Base-by-base conservation (phyloP, 2,888 invertebrate species). In the Caenorhabditis uteleia region DNA sequence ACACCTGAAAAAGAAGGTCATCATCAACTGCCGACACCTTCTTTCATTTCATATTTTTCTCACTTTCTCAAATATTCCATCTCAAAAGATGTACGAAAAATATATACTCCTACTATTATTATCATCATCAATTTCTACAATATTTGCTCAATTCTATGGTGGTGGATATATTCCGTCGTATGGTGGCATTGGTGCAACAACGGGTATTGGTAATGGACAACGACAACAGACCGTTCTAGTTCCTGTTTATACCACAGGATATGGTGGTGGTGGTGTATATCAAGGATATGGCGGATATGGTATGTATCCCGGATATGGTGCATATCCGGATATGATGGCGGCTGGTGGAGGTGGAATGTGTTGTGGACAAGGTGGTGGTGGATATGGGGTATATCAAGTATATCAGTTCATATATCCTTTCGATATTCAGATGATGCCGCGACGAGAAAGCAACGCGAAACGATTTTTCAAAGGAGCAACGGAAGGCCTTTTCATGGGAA, bases 401-500 rank as follows among this genome's bases (percentile, higher is more conserved):
- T n/a, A 43, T 47, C 21, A 56, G 43, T 26, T 40, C 27, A 25
- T 12, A n/a, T 26, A 39, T 36, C 10, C 16, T 26, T 38, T 21
- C 21, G 6, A 3, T 26, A 34, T 54, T 40, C 47, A 50, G 56
- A 48, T 56, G 51, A 48, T 57, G 49, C 50, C 47, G 0, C 34
- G 21, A 18, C 44, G 65, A 2, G 58, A 54, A 21, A 55, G 65
- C 36, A 65, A 65, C 25, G 58, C 58, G 16, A 49, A 47, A 21
- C 54, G 48, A 29, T 65, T 65, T 25, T 36, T 65, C 23, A 23
- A 55, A 21, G 65, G 65, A 27, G 65, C 65, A 8, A 58, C 65
- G 3, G 65, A 65, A 31, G 65, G 65, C 29, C 39, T 65, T 1
- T 46, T 65, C 23, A 65, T 65, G 65, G 65, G 65, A 36, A 58